Conservation (phyloP, 2,888 invertebrate species). For the Dryobota labecula region DNA sequence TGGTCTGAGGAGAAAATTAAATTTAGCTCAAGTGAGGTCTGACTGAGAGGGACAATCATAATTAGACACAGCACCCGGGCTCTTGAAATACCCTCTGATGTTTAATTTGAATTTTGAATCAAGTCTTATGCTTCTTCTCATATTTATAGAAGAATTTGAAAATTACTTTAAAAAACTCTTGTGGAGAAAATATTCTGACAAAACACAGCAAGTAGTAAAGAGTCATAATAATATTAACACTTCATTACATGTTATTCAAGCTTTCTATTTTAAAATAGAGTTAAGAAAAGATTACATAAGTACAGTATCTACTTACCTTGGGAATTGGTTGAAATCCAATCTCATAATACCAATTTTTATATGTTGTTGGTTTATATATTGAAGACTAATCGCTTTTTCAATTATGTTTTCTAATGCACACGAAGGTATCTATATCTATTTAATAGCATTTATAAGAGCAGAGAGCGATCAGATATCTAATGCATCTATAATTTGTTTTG, state of each 20-base stretch:
- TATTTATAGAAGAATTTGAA: too few relatives aligned
- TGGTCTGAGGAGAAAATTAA: conserved; percentile 52
- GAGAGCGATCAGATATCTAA: background rate
- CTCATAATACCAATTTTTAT: background rate
- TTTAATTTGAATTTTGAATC: conserved; percentile 47
- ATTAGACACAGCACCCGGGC: conserved; percentile 48
- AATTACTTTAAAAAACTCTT: too few relatives aligned
- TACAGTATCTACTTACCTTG: conserved; percentile 26
- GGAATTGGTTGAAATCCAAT: background rate
- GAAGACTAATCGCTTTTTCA: conserved; percentile 7
- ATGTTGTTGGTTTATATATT: conserved; percentile 14
- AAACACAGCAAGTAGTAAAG: background rate
- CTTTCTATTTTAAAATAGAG: background rate
- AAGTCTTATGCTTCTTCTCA: background rate
- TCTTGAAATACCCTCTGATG: conserved; percentile 10
- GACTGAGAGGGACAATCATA: conserved; percentile 55
- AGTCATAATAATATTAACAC: background rate
- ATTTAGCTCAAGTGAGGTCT: conserved; percentile 55
- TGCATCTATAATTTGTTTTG: background rate
- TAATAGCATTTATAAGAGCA: background rate
- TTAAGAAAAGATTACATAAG: background rate
- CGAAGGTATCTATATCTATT: background rate
- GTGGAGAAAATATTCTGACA: background rate
- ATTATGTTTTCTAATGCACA: conserved; percentile 3
- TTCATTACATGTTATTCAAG: background rate